A percentile compares a stretch with the other conserved stretches of the same genome.
These are phyloP conservation scores for Hyperopisus bebe DNA, from an alignment of 2,113 vertebrate species.

Conservation along the genomic window DNA sequence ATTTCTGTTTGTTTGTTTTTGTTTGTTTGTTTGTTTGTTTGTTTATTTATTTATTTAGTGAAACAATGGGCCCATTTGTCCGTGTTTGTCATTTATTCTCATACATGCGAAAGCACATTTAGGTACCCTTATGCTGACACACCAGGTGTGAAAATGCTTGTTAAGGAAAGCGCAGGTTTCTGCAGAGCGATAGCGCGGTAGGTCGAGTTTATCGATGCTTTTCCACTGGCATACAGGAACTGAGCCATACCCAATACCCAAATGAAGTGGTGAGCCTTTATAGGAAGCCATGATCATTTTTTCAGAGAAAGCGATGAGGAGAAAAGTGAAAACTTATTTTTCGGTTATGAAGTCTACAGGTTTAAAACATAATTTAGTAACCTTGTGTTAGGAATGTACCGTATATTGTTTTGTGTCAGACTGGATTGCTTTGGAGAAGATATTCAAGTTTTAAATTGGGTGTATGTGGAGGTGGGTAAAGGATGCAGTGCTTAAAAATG, in stretches of 20 bases:
- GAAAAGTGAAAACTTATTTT: background rate
- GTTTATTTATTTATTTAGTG: background rate
- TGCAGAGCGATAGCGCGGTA: background rate
- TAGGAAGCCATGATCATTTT: background rate
- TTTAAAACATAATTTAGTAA: background rate
- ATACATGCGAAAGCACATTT: background rate
- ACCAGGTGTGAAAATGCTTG: background rate
- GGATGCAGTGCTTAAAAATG: background rate
- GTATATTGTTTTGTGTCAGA: background rate
- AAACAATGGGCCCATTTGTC: background rate
- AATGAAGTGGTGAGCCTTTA: background rate
- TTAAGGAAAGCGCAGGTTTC: background rate
- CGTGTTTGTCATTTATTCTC: background rate
- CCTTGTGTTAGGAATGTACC: background rate
- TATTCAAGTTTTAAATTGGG: background rate
- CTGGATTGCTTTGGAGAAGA: background rate
- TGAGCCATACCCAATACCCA: background rate
- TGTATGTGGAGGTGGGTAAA: background rate
- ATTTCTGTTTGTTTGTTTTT: too few species aligned
- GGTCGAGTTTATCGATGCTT: background rate
- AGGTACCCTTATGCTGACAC: background rate
- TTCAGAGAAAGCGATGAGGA: background rate
- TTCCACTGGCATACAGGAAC: background rate
- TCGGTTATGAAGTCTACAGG: background rate
- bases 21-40: too few species aligned